Evolutionary conservation across 2,888 invertebrate species (phyloP), one percentile per base, ranked within the genome.

Genomic region (Drosophila borborema): DNA sequence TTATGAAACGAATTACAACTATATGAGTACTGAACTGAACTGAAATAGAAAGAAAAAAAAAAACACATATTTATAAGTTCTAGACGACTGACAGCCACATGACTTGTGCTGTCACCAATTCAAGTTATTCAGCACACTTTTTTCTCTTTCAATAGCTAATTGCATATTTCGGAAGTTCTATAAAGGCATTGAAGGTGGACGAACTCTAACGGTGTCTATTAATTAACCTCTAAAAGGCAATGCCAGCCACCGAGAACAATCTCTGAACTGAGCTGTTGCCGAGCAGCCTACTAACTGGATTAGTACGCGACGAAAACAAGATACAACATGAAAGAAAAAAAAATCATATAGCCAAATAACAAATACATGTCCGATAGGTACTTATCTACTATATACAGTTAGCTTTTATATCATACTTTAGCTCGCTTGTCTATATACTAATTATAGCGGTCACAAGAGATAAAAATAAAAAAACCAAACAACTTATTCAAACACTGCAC

Each of bases 101-200:
- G 46, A 53, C 43, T 59, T 81, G 68, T 66, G 53, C 68, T 68
- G 74, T 79, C 76, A 76, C 55, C 68, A 77, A 64, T 67, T 70
- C 18, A 43, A 84, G 61, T 64, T 68, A 81, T 69, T 72, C 46
- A 82, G 69, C 63, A 31, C 64, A 55, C 40, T 67, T 67, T 53
- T 56, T 58, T 41, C 12, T 56, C 53, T 48, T 68, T 41, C 77
- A 43, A 28, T 51, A 14, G 61, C 49, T 80, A 83, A 83, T 89
- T 86, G 81, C 77, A 77, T 66, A 72, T 81, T 73, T 83, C 86
- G 83, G 83, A 83, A 83, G 83, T 77, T 81, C 77, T 59, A 70
- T 66, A 68, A 74, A 80, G 58, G 59, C 64, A 55, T 78, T 69
- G 69, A 62, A 62, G 67, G 38, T 54, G 55, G 71, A 60, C 77